Evolutionary conservation across 2,797 vertebrate species (phyloP), one percentile per base, ranked within the genome.

Genomic region (Sebastes iracundus): DNA sequence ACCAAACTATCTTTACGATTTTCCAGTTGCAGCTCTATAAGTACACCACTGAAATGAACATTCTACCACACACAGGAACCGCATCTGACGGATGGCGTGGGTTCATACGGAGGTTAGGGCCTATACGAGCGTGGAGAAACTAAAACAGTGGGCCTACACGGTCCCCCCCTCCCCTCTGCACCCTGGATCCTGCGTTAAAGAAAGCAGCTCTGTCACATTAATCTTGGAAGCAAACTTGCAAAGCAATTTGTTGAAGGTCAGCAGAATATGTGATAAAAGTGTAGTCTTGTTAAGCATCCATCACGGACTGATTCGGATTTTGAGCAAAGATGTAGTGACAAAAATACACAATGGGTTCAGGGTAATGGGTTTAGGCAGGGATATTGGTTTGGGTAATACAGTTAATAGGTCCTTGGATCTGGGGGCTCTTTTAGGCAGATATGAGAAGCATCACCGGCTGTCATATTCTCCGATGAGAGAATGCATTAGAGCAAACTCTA

Each of bases 341-440:
- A 94, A 95, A 96, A 93, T 89, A 94, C 80, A 93, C 91, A 94
- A 94, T 94, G 95, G 95, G 95, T 96, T 96, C 95, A 96, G 94
- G 92, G 92, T 96, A 97, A 97, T 97, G 95, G 96, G 96, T 97
- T 97, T 96, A 94, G 95, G 93, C 92, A 93, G 94, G 94, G 95
- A 96, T 97, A 97, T 97, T 97, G 96, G 96, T 96, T 97, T 97
- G 96, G 96, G 90, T 97, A 97, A 97, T 96, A 95, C 96, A 96
- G 94, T 95, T 96, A 97, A 96, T 96, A 96, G 95, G 92, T 85
- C 94, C 88, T 89, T 94, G 94, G 94, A 95, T 93, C 94, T 89
- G 89, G 91, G 96, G 95, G 97, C 95, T 96, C 93, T 93, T 90
- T 94, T 93, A 96, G 94, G 93, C 90, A 94, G 92, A 95, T 96